These are phyloP conservation scores for Drosophila novamexicana DNA, from an alignment of 1,140 invertebrate species.

Conservation along the genomic window DNA sequence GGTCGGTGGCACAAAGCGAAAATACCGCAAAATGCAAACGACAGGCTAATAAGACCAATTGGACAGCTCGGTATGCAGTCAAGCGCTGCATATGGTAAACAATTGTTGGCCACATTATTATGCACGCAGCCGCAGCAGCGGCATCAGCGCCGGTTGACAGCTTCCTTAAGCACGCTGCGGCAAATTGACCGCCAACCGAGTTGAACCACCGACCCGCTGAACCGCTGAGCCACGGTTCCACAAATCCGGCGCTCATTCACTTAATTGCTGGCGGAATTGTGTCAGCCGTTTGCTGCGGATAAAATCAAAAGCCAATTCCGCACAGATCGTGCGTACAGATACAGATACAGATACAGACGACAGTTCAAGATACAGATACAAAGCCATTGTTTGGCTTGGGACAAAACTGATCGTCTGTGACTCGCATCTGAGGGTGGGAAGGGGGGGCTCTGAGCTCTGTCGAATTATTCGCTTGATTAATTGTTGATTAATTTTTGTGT, in stretches of 20 bases:
- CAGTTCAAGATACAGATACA: conserved; percentile 24
- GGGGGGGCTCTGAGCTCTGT: not conserved
- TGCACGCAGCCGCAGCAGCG: conserved; percentile 39
- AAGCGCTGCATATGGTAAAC: conserved; percentile 77
- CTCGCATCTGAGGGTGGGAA: not conserved
- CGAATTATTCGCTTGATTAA: conserved; percentile 41
- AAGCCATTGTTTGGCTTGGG: conserved; percentile 54
- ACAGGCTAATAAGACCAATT: conserved; percentile 77
- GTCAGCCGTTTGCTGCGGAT: conserved; percentile 45
- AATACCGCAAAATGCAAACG: conserved; percentile 80
- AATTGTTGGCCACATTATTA: conserved; percentile 73
- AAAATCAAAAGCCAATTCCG: conserved; percentile 14
- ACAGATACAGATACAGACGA: conserved; percentile 35
- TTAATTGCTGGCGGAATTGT: conserved; percentile 80
- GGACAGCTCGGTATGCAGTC: conserved; percentile 74
- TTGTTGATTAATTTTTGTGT: conserved; percentile 59
- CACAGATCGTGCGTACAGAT: conserved; percentile 66
- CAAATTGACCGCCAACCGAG: not conserved
- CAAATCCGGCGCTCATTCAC: conserved; percentile 46
- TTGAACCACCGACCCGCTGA: not conserved
- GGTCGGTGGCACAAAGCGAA: conserved; percentile 35
- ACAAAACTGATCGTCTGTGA: conserved; percentile 4
- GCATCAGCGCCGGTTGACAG: conserved; percentile 55
- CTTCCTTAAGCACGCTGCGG: conserved; percentile 60
- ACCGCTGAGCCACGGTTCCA: conserved; percentile 11